Base-by-base conservation (phyloP, 53 echinoderm and acorn worm genomes). In the Hippasteria phrygiana region DNA sequence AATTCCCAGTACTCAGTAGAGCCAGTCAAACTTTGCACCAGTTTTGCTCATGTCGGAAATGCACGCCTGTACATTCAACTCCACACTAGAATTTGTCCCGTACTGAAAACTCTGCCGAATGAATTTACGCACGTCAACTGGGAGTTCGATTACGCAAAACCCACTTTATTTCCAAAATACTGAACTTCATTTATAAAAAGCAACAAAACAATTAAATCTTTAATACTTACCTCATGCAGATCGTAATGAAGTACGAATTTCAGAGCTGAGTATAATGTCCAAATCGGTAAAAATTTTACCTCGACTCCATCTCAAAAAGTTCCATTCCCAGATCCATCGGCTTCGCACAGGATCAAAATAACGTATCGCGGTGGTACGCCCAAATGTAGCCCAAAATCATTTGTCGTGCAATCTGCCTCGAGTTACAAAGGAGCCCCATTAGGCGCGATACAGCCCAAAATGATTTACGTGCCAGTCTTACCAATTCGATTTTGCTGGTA, bases 401-500 rank as follows among this genome's bases (percentile, higher is more conserved):
- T 37, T 65, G 65, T 62, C 4, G 31, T 43, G 41, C 64, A 55
- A 45, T 43, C 40, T 31, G 51, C 8, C 27, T 46, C 10, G 53
- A 69, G 70, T 70, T 85, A 34, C 28, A 64, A 71, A 70, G 71
- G 9, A 69, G 85, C 85, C 71, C 38, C n/a, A n/a, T 54, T 50
- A 27, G 85, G 85, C 85, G 85, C 27, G 34, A 50, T 65, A 1
- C n/a, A 69, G 71, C 85, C 51, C 85, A 69, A 69, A 69, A 0
- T 36, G 81, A 62, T 27, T 62, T 50, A 65, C 67, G 71, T 70
- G 71, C 36, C 50, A 70, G 71, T 27, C 34, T 33, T 85, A 28
- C 38, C 85, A 71, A 85, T 85, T 85, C 70, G 37, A 67, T 17
- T 47, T 26, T 42, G 85, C 71, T 20, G 71, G 85, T 85, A 85